Percentiles rank a stretch among this genome's conserved stretches.
These are phyloP conservation scores for Paedocypris sp. DNA, from an alignment of 2,113 vertebrate genomes.

Conservation along the genomic window DNA sequence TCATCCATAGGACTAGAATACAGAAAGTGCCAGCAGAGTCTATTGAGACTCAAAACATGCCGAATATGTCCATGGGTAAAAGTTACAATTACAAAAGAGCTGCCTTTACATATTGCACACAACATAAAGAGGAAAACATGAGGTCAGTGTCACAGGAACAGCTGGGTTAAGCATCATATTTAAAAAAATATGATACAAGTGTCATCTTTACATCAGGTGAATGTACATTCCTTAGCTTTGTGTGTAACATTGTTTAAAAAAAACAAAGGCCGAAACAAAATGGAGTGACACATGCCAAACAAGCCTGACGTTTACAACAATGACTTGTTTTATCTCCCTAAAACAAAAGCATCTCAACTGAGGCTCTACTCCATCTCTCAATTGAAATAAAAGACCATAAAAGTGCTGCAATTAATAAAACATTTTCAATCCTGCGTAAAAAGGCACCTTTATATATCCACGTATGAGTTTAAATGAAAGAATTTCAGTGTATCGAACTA, in stretches of 20 bases:
- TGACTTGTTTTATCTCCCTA: neutral
- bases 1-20: conserved; percentile 42
- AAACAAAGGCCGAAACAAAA: too few relatives aligned
- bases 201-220: neutral
- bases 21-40: conserved; percentile 42
- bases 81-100: conserved; percentile 11
- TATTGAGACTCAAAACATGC: conserved; percentile 17
- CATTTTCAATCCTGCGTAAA: neutral
- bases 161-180: neutral
- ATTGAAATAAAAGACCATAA: too few relatives aligned
- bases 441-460: neutral
- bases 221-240: neutral
- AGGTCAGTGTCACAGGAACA: conserved; percentile 10
- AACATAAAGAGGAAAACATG: conserved; percentile 26
- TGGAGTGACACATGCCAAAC: too few relatives aligned
- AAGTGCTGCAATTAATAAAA: conserved; percentile 3
- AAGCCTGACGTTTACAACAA: too few relatives aligned
- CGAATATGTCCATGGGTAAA: conserved; percentile 22
- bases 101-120: conserved; percentile 44
- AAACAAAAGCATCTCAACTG: conserved; percentile 3
- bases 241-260: neutral
- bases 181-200: neutral
- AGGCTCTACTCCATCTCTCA: too few relatives aligned
- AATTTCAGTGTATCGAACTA: neutral
- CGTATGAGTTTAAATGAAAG: neutral